phyloP scores from a whole-genome alignment of 2,888 invertebrate species.

The Diplolepis rosae region DNA sequence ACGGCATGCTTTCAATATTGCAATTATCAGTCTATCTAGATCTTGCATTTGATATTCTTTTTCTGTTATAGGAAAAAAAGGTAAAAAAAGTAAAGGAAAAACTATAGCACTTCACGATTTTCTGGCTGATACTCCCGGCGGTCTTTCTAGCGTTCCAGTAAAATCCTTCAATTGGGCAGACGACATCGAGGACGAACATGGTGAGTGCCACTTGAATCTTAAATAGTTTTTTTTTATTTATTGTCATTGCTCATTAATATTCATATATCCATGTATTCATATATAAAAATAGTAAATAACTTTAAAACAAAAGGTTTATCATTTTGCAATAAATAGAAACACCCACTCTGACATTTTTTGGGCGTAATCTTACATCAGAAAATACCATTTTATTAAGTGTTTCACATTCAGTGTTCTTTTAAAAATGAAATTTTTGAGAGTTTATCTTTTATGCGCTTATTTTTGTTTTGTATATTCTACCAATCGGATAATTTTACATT shows the following conservation, averaged over 20 bases:
- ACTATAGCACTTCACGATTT: slow-evolving; percentile 88
- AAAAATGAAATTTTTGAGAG: no score
- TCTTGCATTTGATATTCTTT: slow-evolving; percentile 34
- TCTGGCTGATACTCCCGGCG: slow-evolving; percentile 81
- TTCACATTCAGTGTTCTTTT: no score
- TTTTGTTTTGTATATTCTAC: no score
- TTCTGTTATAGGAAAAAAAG: slow-evolving; percentile 82
- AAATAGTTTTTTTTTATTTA: neutral
- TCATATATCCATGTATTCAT: no score
- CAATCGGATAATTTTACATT: no score
- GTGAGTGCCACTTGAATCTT: slow-evolving; percentile 73
- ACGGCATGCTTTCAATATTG: slow-evolving; percentile 65
- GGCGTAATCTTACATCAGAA: no score
- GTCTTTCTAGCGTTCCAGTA: slow-evolving; percentile 74
- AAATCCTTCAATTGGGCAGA: slow-evolving; percentile 84
- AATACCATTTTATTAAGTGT: no score
- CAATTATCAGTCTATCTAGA: slow-evolving; percentile 4
- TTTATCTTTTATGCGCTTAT: no score
- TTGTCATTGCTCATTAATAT: neutral
- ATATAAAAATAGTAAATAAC: no score
- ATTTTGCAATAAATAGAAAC: no score
- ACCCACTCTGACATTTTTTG: no score
- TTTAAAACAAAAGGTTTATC: no score
- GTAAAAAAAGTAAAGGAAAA: slow-evolving; percentile 85
- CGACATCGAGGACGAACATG: slow-evolving; percentile 86